Conservation (phyloP, 2,888 invertebrate genomes). For the Plagodis dolabraria region DNA sequence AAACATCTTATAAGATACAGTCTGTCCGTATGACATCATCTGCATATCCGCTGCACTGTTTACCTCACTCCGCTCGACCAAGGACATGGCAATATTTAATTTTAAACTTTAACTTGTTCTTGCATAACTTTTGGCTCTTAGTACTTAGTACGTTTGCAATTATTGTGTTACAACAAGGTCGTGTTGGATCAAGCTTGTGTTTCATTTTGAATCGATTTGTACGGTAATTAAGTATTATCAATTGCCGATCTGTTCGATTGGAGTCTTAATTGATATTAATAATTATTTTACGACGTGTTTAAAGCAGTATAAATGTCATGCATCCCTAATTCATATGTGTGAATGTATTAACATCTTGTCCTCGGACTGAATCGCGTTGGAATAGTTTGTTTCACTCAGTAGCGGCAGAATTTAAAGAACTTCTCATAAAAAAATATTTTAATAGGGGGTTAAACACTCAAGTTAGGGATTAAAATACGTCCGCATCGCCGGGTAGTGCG, state of each 20-base stretch:
- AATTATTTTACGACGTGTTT: not conserved
- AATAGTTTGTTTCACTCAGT: too few relatives aligned
- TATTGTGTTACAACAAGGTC: constrained; percentile 9
- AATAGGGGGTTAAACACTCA: too few relatives aligned
- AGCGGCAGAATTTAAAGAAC: too few relatives aligned
- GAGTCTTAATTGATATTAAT: not conserved
- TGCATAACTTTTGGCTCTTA: constrained; percentile 20
- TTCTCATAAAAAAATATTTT: too few relatives aligned
- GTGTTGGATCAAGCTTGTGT: constrained; percentile 9
- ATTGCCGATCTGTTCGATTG: not conserved
- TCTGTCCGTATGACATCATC: constrained; percentile 30
- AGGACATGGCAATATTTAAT: constrained; percentile 28
- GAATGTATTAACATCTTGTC: too few relatives aligned
- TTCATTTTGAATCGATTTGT: constrained; percentile 15
- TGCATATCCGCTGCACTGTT: constrained; percentile 34
- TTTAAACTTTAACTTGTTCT: constrained; percentile 21
- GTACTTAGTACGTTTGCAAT: not conserved
- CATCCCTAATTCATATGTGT: too few relatives aligned
- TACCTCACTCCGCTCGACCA: constrained; percentile 22
- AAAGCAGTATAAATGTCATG: too few relatives aligned
- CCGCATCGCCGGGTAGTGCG: too few relatives aligned
- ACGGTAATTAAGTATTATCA: constrained; percentile 3
- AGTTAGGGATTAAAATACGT: too few relatives aligned
- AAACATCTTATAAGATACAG: constrained; percentile 20
- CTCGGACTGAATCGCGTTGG: too few relatives aligned